Percentiles rank a stretch among this genome's conserved stretches.
These are phyloP conservation scores for Druon quercuslanigerum DNA, from an alignment of 1,140 invertebrate species.

Conservation along the genomic window DNA sequence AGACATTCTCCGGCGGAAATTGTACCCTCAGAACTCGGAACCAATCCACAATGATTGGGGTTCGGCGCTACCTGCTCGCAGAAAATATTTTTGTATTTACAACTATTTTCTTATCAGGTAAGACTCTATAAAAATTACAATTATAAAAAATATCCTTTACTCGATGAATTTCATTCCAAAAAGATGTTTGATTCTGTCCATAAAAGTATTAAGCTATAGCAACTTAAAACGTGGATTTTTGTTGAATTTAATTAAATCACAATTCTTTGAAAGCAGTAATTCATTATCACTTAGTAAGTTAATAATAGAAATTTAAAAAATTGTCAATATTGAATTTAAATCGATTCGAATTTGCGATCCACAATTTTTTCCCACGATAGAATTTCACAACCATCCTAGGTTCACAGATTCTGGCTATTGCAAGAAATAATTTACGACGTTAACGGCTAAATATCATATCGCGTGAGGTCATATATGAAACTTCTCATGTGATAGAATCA, in stretches of 20 bases:
- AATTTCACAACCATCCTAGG: constrained; percentile 1
- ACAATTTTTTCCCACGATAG: neutral
- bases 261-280: too few relatives aligned
- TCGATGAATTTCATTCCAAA: too few relatives aligned
- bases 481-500: too few relatives aligned
- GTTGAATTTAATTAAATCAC: too few relatives aligned
- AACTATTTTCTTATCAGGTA: constrained; percentile 3
- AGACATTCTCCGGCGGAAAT: constrained; percentile 6
- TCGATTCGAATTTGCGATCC: neutral
- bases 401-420: neutral
- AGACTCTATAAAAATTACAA: neutral
- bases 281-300: too few relatives aligned
- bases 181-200: too few relatives aligned
- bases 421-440: constrained; percentile 16
- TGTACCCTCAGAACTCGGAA: neutral
- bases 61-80: neutral
- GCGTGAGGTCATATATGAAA: too few relatives aligned
- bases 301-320: too few relatives aligned
- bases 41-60: constrained; percentile 8
- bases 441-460: neutral
- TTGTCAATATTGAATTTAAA: neutral
- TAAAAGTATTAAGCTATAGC: too few relatives aligned
- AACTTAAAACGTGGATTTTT: too few relatives aligned
- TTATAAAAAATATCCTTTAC: too few relatives aligned
- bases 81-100: neutral